Evolutionary conservation across 2,888 invertebrate genomes (phyloP), one percentile per base, ranked within the genome.

Genomic region (Rosalia funebris): DNA sequence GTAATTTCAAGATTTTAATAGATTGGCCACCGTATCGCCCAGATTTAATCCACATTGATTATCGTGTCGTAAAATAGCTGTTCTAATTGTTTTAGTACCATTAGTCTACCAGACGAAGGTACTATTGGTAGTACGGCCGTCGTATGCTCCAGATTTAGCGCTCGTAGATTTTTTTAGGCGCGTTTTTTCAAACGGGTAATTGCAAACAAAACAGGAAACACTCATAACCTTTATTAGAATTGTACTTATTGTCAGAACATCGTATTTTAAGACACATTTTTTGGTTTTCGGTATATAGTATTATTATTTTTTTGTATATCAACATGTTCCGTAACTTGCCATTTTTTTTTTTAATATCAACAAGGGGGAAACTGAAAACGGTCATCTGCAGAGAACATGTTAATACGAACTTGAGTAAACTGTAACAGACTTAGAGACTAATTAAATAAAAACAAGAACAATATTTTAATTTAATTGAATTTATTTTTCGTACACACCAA

Each of bases 191-290:
- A 36, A 34, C 25, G 34, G 55, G 55, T 46, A 25, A 47, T 47
- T 45, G 37, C 19, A 47, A 56, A 56, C 39, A 56, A 56, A 34
- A 37, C 20, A 14, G 10, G 25, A 42, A 53, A 53, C 69, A 66
- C 65, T 68, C 60, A 55, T 62, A 70, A 68, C 62, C 37, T 71
- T 74, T 74, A 72, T 72, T 73, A 65, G 60, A 65, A 62, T 69
- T 66, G 69, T 72, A 72, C 65, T 73, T 75, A 74, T 75, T 74
- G 74, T 75, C 74, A 69, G 65, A 71, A 72, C 71, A 75, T 72
- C 66, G 66, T 66, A 62, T 65, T 63, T 70, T 69, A 72, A 64
- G 71, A 72, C 70, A 73, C 71, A 72, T 55, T 42, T 25, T 48
- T 53, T 46, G 34, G 34, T 34, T 34, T 34, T 7, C 7, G 11